phyloP scores from a whole-genome alignment of 2,113 vertebrate genomes.

The Aspidoscelis tigris region DNA sequence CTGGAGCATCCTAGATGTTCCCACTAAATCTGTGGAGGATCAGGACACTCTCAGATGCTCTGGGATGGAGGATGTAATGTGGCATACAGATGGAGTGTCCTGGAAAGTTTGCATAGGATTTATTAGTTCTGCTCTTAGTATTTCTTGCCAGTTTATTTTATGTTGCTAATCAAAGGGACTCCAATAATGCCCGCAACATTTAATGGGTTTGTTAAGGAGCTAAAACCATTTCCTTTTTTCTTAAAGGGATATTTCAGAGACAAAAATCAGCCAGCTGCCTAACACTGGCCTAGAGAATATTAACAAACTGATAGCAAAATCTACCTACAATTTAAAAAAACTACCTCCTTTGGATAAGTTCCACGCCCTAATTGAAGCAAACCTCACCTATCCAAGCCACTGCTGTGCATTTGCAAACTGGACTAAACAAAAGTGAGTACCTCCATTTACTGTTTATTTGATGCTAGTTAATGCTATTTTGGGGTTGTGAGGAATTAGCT shows the following conservation, averaged over 20 bases:
- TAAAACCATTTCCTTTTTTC: slow-evolving; percentile 54
- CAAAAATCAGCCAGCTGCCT: slow-evolving; percentile 85
- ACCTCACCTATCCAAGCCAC: slow-evolving; percentile 94
- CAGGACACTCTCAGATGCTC: too few species aligned
- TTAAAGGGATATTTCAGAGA: slow-evolving; percentile 91
- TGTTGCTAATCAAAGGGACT: not conserved
- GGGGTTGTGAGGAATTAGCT: too few species aligned
- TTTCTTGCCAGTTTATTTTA: not conserved
- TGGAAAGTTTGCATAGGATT: not conserved
- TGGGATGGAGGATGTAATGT: too few species aligned
- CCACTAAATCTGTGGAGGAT: too few species aligned
- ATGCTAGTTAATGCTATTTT: too few species aligned
- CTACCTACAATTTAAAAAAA: slow-evolving; percentile 83
- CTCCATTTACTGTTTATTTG: not conserved
- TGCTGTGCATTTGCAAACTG: slow-evolving; percentile 90
- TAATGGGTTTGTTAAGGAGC: slow-evolving; percentile 41
- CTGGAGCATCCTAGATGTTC: too few species aligned
- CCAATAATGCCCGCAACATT: not conserved
- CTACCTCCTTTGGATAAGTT: slow-evolving; percentile 87
- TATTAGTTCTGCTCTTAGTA: not conserved
- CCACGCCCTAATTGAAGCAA: slow-evolving; percentile 81
- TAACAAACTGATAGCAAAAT: slow-evolving; percentile 83
- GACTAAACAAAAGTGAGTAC: slow-evolving; percentile 81
- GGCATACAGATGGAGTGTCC: too few species aligned
- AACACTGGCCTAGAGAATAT: slow-evolving; percentile 83